phyloP scores from a whole-genome alignment of 1,140 invertebrate species.

The Panulirus ornatus region DNA sequence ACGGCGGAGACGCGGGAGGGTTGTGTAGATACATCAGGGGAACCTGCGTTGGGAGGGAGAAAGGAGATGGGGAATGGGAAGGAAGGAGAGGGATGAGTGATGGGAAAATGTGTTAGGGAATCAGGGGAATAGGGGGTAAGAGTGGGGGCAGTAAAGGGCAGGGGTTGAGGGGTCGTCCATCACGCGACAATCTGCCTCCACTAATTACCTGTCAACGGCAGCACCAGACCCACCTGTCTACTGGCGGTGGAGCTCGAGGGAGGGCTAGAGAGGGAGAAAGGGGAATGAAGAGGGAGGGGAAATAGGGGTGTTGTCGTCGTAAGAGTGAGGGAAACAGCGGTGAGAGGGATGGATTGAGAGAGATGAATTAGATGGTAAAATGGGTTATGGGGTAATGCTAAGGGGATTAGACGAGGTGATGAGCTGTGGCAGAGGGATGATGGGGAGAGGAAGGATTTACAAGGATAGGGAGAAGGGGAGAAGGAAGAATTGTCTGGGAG shows the following conservation, averaged over 20 bases:
- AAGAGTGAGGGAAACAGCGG: no score
- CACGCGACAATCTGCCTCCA: not conserved
- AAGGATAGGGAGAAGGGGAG: not conserved
- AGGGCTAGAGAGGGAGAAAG: not conserved
- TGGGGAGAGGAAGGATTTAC: not conserved
- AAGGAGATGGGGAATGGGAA: not conserved
- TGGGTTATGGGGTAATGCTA: no score
- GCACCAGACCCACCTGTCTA: not conserved
- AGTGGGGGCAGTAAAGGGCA: not conserved
- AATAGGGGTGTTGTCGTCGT: no score
- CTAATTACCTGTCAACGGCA: not conserved
- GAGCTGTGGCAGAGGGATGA: not conserved
- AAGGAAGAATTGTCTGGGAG: not conserved
- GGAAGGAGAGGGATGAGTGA: not conserved
- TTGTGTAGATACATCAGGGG: no score
- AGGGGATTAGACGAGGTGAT: no score
- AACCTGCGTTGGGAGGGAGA: not conserved
- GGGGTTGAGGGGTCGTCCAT: not conserved
- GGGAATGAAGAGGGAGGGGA: no score
- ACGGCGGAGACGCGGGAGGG: no score
- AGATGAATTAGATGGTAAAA: no score
- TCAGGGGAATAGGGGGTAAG: not conserved
- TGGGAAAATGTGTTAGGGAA: not conserved
- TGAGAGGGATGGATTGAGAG: constrained; percentile 1
- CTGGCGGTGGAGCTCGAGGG: not conserved